These are phyloP conservation scores for Tetrao urogallus DNA, from an alignment of 2,113 vertebrate species.

Conservation along the genomic window DNA sequence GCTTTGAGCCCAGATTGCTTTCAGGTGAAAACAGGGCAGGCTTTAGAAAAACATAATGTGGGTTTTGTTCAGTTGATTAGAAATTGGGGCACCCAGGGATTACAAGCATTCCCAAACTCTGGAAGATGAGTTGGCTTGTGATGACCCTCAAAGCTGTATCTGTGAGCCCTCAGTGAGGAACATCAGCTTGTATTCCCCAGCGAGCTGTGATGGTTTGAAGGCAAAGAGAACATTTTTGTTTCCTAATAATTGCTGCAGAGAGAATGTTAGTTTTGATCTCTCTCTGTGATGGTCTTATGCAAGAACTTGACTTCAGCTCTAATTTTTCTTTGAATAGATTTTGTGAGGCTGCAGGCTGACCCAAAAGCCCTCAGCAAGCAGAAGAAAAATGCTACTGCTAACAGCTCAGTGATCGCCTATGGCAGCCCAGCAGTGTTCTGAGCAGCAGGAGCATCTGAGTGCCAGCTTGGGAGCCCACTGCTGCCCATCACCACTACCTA, in stretches of 20 bases:
- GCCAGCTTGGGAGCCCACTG: not conserved
- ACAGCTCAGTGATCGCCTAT: constrained; percentile 22
- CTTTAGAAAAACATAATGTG: not conserved
- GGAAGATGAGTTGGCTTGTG: not conserved
- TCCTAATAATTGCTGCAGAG: not conserved
- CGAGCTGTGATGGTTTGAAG: not conserved
- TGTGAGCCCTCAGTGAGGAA: not conserved
- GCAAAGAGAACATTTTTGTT: not conserved
- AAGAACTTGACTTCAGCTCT: constrained; percentile 6
- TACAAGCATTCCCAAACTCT: not conserved
- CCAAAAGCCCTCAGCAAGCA: constrained; percentile 35
- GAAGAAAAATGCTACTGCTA: constrained; percentile 53
- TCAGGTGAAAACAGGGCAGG: not conserved
- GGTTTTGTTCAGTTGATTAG: not conserved
- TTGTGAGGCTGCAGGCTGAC: constrained; percentile 35
- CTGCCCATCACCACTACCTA: constrained; percentile 8
- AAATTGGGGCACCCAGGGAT: not conserved
- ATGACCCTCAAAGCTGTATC: not conserved
- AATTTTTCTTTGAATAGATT: constrained; percentile 28
- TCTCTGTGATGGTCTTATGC: constrained; percentile 1
- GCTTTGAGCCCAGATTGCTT: not conserved
- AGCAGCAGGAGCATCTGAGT: not conserved
- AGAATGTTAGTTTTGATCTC: not conserved
- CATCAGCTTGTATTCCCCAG: not conserved
- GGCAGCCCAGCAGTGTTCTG: not conserved